Evolutionary conservation across 2,113 vertebrate genomes (phyloP).

Genomic region (Aptenodytes patagonicus): DNA sequence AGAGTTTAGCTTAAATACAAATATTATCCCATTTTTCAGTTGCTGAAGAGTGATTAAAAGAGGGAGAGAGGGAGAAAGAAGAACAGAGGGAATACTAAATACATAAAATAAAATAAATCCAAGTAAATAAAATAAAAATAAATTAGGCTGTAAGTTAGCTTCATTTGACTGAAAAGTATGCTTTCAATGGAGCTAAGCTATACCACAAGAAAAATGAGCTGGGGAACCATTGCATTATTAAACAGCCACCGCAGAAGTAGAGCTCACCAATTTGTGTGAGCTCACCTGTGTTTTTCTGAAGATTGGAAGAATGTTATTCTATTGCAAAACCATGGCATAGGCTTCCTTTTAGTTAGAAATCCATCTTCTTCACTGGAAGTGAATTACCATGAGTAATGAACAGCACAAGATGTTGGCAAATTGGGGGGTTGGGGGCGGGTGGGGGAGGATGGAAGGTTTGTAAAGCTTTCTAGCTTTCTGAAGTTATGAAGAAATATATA

Average conservation of each 20-base stretch:
- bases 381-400: neutral
- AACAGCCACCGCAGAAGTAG: neutral
- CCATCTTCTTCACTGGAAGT: neutral
- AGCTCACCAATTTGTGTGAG: neutral
- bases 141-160: neutral
- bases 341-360: neutral
- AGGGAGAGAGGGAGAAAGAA: neutral
- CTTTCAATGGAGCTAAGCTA: neutral
- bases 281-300: neutral
- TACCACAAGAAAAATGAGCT: neutral
- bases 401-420: neutral
- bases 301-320: neutral
- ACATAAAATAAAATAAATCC: neutral
- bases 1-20: neutral
- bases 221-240: neutral
- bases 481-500: neutral
- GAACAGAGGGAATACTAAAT: neutral
- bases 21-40: neutral
- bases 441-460: neutral
- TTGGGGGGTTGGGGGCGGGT: fast-evolving
- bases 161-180: neutral
- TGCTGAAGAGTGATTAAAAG: neutral
- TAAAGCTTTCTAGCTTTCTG: neutral
- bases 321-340: neutral
- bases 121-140: neutral